phyloP scores from a whole-genome alignment of 1,140 invertebrate species.

The Piezodorus guildinii region DNA sequence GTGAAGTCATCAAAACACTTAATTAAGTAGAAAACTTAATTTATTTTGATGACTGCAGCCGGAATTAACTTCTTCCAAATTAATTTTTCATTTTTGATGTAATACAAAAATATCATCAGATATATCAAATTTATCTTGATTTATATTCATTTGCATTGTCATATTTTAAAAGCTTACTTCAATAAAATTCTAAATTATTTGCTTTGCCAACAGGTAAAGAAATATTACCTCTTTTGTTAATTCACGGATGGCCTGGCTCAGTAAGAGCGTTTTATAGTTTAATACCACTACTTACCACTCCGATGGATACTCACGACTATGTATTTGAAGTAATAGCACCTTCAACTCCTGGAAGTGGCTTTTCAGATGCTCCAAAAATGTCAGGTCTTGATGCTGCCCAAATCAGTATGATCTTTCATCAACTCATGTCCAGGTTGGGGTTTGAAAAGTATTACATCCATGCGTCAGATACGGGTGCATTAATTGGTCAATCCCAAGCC shows the following conservation, averaged over 20 bases:
- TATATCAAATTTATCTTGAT: too few relatives aligned
- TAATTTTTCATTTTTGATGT: too few relatives aligned
- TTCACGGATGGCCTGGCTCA: conserved; percentile 87
- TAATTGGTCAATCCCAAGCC: conserved; percentile 38
- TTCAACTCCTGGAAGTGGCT: conserved; percentile 75
- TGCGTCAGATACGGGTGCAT: not conserved
- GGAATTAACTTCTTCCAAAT: too few relatives aligned
- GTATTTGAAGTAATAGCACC: conserved; percentile 69
- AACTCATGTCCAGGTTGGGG: conserved; percentile 50
- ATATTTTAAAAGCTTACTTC: too few relatives aligned
- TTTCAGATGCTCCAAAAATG: conserved; percentile 52
- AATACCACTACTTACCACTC: conserved; percentile 52
- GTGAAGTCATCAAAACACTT: too few relatives aligned
- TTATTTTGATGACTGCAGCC: too few relatives aligned
- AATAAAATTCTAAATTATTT: not conserved
- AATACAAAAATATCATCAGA: too few relatives aligned
- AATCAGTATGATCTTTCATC: conserved; percentile 60
- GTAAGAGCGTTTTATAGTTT: conserved; percentile 75
- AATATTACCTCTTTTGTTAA: conserved; percentile 46
- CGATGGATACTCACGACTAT: conserved; percentile 44
- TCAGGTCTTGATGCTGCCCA: conserved; percentile 49
- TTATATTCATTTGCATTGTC: too few relatives aligned
- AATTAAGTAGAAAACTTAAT: too few relatives aligned
- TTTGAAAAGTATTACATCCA: not conserved
- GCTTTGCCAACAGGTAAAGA: conserved; percentile 34